Base-by-base conservation (phyloP, 1,140 invertebrate genomes). In the Bombus consobrinus region DNA sequence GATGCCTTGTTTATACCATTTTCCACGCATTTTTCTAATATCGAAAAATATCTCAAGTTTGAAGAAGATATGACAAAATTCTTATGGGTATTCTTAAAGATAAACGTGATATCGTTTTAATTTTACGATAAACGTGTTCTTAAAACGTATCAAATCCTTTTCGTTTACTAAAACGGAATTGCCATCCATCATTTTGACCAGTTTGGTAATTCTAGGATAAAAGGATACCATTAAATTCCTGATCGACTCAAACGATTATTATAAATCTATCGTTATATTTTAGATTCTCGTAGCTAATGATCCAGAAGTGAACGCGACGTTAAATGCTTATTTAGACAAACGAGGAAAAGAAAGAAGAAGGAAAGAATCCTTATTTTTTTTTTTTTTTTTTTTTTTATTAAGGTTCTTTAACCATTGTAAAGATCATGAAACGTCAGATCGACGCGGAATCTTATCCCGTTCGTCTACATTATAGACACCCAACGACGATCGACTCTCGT, bases 361-460 rank as follows among this genome's bases (percentile, higher is more conserved):
- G 0, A 13, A 62, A 18, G 32, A 66, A 66, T 32, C 15, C 28
- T 13, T 28, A 12, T 0, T 3, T 47, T 5, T 15, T n/a, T 5
- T 15, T n/a, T 66, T 13, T 15, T n/a, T n/a, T n/a, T n/a, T n/a
- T n/a, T n/a, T 13, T 2, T 22, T 34, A 37, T 37, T 28, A 5
- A 18, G 9, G 1, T 25, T 68, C 18, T 4, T 34, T 25, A 25
- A 37, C 0, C 8, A 5, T 0, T 2, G 64, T 77, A 25, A 10
- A 68, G 22, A 39, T 47, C 18, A n/a, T 32, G 15, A 39, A 13
- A 32, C 72, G 72, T 80, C 28, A n/a, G 28, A 81, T 73, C 69
- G 69, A 82, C 32, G 12, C 15, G 53, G 57, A 82, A 74, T 74
- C 32, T 62, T 71, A n/a, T n/a, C 39, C n/a, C n/a, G 73, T 47